Evolutionary conservation across 1,140 invertebrate species (phyloP).

Genomic region (Dendrolimus kikuchii): DNA sequence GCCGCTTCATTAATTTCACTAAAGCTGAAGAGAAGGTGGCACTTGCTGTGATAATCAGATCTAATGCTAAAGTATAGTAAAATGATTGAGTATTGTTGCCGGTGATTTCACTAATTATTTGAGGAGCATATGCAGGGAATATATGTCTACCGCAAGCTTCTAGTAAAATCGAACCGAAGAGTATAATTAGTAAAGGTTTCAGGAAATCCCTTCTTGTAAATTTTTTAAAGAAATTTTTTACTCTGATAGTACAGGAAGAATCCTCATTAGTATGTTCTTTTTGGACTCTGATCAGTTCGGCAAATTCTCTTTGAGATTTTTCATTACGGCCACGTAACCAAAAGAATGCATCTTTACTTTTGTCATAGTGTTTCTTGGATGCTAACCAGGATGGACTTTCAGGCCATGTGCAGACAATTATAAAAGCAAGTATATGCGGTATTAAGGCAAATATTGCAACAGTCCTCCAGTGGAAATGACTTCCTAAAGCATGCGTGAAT

Average conservation of each 20-base stretch:
- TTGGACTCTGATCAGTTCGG: constrained; percentile 34
- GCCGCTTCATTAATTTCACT: constrained; percentile 38
- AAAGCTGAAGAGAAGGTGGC: constrained; percentile 40
- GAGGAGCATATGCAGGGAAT: constrained; percentile 48
- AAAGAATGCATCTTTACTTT: constrained; percentile 36
- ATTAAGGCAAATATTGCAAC: constrained; percentile 30
- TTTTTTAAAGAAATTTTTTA: constrained; percentile 30
- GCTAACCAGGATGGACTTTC: constrained; percentile 51
- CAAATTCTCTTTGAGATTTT: constrained; percentile 31
- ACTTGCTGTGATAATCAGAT: constrained; percentile 43
- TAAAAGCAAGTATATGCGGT: constrained; percentile 24
- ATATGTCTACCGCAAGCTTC: constrained; percentile 25
- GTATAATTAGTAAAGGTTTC: constrained; percentile 37
- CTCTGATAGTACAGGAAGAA: constrained; percentile 6
- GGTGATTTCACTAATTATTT: constrained; percentile 42
- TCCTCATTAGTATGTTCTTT: constrained; percentile 15
- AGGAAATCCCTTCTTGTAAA: constrained; percentile 44
- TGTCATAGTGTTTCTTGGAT: constrained; percentile 31
- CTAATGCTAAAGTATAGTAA: constrained; percentile 42
- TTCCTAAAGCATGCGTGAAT: constrained; percentile 35
- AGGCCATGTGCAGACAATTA: constrained; percentile 42
- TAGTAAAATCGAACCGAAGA: constrained; percentile 10
- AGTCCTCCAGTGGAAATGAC: constrained; percentile 37
- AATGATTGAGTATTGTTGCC: constrained; percentile 36
- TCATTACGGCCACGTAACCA: constrained; percentile 37